Conservation (phyloP, 2,888 invertebrate species). For the Drosophila austrosaltans region DNA sequence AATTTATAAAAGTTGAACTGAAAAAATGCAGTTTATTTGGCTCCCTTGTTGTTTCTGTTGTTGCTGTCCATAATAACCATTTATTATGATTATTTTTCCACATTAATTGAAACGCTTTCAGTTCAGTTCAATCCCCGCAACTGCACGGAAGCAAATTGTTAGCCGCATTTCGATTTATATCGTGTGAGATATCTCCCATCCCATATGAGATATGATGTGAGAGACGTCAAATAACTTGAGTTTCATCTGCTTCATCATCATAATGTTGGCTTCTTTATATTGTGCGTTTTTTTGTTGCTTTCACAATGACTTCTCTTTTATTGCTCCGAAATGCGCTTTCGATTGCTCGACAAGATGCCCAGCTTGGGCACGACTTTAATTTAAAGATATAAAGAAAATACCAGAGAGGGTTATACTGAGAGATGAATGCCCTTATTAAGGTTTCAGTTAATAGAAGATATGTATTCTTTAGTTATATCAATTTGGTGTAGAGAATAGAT, state of each 20-base stretch:
- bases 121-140: constrained; percentile 9
- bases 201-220: constrained; percentile 12
- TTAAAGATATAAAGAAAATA: constrained; percentile 18
- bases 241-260: constrained; percentile 24
- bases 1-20: constrained; percentile 4
- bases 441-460: too few species aligned
- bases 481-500: too few species aligned
- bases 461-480: too few species aligned
- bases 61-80: constrained; percentile 30
- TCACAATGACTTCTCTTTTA: constrained; percentile 25
- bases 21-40: constrained; percentile 9
- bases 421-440: background rate
- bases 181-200: constrained; percentile 26
- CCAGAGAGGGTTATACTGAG: too few species aligned
- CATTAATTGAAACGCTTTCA: constrained; percentile 56
- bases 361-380: constrained; percentile 45
- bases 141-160: constrained; percentile 53
- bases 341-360: constrained; percentile 53
- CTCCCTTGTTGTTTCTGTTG: background rate
- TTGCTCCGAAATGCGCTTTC: constrained; percentile 39
- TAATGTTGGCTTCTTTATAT: constrained; percentile 25
- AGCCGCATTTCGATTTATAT: constrained; percentile 48
- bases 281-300: constrained; percentile 19
- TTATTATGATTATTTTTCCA: constrained; percentile 50
- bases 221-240: constrained; percentile 21